Conservation (phyloP, 2,797 vertebrate genomes). For the Diplodus puntazzo region DNA sequence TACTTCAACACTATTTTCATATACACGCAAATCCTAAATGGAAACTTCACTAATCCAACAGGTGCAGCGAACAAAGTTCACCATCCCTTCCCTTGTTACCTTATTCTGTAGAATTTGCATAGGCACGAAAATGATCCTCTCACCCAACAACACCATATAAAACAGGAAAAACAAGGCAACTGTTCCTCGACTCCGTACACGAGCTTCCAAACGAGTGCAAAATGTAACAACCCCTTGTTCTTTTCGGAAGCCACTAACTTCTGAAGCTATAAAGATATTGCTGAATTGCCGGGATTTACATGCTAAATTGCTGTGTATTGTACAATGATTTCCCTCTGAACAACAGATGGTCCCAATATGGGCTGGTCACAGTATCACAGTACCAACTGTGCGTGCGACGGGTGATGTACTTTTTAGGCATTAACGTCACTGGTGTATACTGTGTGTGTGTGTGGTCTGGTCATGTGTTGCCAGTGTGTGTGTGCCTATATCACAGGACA, state of each 20-base stretch:
- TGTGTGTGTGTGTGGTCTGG: constrained; percentile 58
- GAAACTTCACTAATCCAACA: too few species aligned
- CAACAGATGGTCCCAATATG: constrained; percentile 76
- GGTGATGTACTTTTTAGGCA: constrained; percentile 50
- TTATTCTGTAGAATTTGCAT: not conserved
- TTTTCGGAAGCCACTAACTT: not conserved
- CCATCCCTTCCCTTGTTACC: not conserved
- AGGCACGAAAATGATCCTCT: not conserved
- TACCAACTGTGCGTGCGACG: constrained; percentile 66
- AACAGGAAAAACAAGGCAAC: not conserved
- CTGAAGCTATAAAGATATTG: constrained; percentile 11
- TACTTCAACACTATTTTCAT: too few species aligned
- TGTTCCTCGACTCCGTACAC: too few species aligned
- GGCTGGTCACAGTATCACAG: constrained; percentile 61
- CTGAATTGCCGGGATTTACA: constrained; percentile 27
- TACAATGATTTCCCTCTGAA: constrained; percentile 22
- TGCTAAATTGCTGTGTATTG: constrained; percentile 21
- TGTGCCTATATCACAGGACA: constrained; percentile 64
- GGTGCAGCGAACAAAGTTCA: not conserved
- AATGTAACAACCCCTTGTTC: not conserved
- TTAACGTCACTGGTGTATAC: constrained; percentile 52
- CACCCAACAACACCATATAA: not conserved
- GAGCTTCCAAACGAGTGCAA: not conserved
- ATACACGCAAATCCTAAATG: too few species aligned
- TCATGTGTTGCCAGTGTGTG: constrained; percentile 58